These are phyloP conservation scores for Thymelicus sylvestris DNA, from an alignment of 2,888 invertebrate species.

Conservation along the genomic window DNA sequence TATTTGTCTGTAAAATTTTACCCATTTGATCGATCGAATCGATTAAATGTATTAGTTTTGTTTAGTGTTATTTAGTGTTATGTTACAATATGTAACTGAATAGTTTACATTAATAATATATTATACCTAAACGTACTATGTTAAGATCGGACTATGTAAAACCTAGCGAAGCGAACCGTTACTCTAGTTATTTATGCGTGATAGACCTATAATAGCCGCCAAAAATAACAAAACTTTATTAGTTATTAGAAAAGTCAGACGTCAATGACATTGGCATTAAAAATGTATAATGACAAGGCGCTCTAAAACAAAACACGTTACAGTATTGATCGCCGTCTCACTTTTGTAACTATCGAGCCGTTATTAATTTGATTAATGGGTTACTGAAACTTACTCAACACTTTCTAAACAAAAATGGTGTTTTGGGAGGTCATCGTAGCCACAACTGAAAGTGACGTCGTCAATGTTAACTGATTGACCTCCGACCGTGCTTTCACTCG, in stretches of 20 bases:
- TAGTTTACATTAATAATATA: too few relatives aligned
- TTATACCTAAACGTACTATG: too few relatives aligned
- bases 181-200: too few relatives aligned
- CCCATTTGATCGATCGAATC: too few relatives aligned
- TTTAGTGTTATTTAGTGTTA: too few relatives aligned
- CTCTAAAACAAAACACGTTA: slow-evolving; percentile 23
- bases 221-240: background rate
- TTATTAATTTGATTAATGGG: slow-evolving; percentile 38
- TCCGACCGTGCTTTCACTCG: slow-evolving; percentile 23
- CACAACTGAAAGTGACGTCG: slow-evolving; percentile 27
- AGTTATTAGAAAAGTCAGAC: background rate
- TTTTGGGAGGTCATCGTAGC: slow-evolving; percentile 20
- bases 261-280: slow-evolving; percentile 7
- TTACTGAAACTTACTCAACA: slow-evolving; percentile 33
- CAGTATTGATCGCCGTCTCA: slow-evolving; percentile 25
- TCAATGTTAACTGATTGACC: slow-evolving; percentile 20
- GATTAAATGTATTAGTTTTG: too few relatives aligned
- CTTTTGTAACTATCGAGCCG: slow-evolving; percentile 34
- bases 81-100: too few relatives aligned
- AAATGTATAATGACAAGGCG: slow-evolving; percentile 9
- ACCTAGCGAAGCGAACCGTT: too few relatives aligned
- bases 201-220: background rate
- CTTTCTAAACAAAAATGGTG: slow-evolving; percentile 36
- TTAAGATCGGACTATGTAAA: too few relatives aligned
- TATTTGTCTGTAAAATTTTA: background rate